These are phyloP conservation scores for Pseudomugil tenellus DNA, from an alignment of 2,797 vertebrate genomes.

Conservation along the genomic window DNA sequence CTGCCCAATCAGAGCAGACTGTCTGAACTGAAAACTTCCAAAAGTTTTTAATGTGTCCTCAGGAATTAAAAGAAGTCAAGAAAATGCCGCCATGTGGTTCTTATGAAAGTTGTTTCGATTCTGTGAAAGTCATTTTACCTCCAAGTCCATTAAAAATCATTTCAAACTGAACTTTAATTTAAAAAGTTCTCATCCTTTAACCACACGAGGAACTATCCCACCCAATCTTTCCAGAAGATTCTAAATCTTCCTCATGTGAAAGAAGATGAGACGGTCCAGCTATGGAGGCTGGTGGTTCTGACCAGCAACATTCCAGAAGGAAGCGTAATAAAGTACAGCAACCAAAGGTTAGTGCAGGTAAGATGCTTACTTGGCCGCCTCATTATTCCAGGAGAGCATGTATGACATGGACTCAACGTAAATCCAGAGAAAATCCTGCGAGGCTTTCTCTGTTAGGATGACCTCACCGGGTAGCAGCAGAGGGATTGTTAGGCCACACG, in stretches of 20 bases:
- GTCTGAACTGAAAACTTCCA: too few species aligned
- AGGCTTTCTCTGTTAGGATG: constrained; percentile 40
- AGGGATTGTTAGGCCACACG: constrained; percentile 42
- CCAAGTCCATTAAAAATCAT: too few species aligned
- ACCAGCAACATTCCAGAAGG: constrained; percentile 43
- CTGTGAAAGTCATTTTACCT: too few species aligned
- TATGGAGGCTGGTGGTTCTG: not conserved
- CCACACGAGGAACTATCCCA: not conserved
- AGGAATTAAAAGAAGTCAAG: not conserved
- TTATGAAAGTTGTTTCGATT: not conserved
- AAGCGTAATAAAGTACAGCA: constrained; percentile 37
- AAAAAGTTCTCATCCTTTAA: not conserved
- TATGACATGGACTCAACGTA: constrained; percentile 69
- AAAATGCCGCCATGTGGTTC: not conserved
- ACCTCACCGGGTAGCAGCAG: constrained; percentile 40
- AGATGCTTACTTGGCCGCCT: constrained; percentile 49
- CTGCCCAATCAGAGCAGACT: not conserved
- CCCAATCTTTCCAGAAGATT: constrained; percentile 6
- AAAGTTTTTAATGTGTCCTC: not conserved
- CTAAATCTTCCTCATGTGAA: constrained; percentile 36
- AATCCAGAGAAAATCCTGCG: constrained; percentile 71
- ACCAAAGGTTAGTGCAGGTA: constrained; percentile 46
- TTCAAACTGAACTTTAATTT: not conserved
- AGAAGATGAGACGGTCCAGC: constrained; percentile 13
- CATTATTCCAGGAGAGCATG: constrained; percentile 65